Evolutionary conservation across 2,797 vertebrate species (phyloP), one percentile per base, ranked within the genome.

Genomic region (Euthynnus affinis): DNA sequence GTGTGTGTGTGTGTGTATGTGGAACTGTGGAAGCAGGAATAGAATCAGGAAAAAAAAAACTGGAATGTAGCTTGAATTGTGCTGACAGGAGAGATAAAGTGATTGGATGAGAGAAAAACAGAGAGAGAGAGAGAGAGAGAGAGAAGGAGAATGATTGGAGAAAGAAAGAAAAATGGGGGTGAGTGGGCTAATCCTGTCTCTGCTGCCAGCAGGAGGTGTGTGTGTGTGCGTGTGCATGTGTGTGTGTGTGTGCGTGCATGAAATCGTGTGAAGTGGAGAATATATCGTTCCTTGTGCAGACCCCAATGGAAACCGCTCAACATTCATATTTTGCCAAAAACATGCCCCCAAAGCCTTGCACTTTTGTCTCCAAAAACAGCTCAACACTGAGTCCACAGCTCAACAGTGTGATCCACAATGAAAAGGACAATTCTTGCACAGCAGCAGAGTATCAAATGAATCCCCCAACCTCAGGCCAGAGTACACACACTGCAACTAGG

Each of bases 111-210:
- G 77, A 82, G 59, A 58, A 71, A 84, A 74, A 71, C 15, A 49
- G 32, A 82, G 46, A 67, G 29, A 51, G 49, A 29, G 67, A 49
- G 32, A 82, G 46, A 67, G 29, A 51, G 49, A 29, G 67, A 49
- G 32, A 82, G 46, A 67, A 25, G 46, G 53, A 29, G 60, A 78
- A 49, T 18, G 68, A 89, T 88, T 82, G 79, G 74, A 77, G 77
- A 83, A 80, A 76, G 66, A 80, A 71, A 63, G 63, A 87, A 58
- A 86, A 82, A 82, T 66, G 70, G 40, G 80, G 83, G 73, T 77
- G 81, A 80, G 60, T 40, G 76, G 64, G 83, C 74, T 90, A 91
- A 91, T 92, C 84, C 77, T 2, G 55, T 80, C 56, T 90, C 71
- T 78, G 71, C 61, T 71, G 84, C 61, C 87, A 89, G 83, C 73